phyloP scores from a whole-genome alignment of 23 tunicate species.

The Diplosoma virens region DNA sequence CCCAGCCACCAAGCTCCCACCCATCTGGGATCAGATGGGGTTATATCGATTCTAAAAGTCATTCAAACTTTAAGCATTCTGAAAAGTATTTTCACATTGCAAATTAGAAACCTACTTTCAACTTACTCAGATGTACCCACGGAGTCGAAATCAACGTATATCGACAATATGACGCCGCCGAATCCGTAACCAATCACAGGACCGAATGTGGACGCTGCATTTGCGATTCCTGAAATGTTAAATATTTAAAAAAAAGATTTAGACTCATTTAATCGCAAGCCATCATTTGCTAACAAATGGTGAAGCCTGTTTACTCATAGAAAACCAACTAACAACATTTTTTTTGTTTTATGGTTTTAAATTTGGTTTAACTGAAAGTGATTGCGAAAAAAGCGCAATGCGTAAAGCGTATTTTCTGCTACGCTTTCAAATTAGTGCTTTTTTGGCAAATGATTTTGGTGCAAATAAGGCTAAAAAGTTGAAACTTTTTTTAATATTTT shows the following conservation, averaged over 20 bases:
- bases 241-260: neutral
- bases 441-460: too few relatives aligned
- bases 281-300: neutral
- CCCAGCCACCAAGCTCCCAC: constrained; percentile 99
- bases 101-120: neutral
- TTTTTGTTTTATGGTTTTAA: too few relatives aligned
- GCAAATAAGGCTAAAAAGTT: too few relatives aligned
- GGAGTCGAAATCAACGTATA: constrained; percentile 74
- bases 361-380: too few relatives aligned
- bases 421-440: too few relatives aligned
- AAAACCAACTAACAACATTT: too few relatives aligned
- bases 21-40: constrained; percentile 88
- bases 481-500: too few relatives aligned
- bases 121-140: constrained; percentile 43
- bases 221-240: constrained; percentile 79
- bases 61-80: neutral
- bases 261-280: neutral
- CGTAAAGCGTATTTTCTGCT: too few relatives aligned
- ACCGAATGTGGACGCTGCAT: constrained; percentile 81
- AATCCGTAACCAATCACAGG: constrained; percentile 81
- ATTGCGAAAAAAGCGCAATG: too few relatives aligned
- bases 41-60: constrained; percentile 34
- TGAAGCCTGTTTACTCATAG: too few relatives aligned
- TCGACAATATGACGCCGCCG: constrained; percentile 60
- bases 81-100: neutral